A percentile compares a stretch with the other conserved stretches of the same genome.
Evolutionary conservation across 2,797 vertebrate genomes (phyloP).

Genomic region (Nannoperca australis): DNA sequence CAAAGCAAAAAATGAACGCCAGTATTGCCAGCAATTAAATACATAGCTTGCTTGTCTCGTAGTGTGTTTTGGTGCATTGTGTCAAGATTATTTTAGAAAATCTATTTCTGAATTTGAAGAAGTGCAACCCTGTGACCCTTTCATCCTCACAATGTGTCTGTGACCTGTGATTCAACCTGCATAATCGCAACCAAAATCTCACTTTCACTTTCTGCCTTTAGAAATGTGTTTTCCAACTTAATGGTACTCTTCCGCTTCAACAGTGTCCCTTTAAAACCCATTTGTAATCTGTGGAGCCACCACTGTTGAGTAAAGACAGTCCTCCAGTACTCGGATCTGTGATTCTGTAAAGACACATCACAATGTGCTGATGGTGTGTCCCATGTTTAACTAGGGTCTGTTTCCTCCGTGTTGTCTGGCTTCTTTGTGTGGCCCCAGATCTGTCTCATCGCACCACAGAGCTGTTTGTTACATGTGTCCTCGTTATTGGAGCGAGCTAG

Average conservation of each 20-base stretch:
- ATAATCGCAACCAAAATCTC: neutral
- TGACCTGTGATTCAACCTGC: neutral
- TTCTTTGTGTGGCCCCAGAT: conserved; percentile 43
- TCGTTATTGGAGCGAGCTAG: conserved; percentile 12
- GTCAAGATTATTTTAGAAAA: too few relatives aligned
- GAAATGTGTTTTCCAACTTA: neutral
- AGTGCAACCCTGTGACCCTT: neutral
- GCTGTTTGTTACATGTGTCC: conserved; percentile 29
- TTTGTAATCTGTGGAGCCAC: conserved; percentile 17
- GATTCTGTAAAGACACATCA: conserved; percentile 42
- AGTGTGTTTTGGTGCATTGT: neutral
- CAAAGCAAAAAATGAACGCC: neutral
- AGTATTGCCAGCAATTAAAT: neutral
- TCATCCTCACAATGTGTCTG: neutral
- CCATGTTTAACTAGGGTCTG: conserved; percentile 52
- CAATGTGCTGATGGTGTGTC: conserved; percentile 34
- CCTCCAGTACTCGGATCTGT: conserved; percentile 17
- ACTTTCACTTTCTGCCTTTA: neutral
- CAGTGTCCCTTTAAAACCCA: neutral
- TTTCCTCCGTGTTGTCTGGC: conserved; percentile 40
- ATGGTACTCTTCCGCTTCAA: neutral
- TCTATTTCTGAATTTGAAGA: neutral
- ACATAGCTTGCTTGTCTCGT: neutral
- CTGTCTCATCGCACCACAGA: conserved; percentile 38
- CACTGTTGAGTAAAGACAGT: conserved; percentile 13